Base-by-base conservation (phyloP, 2,113 vertebrate species). In the Prinia subflava region DNA sequence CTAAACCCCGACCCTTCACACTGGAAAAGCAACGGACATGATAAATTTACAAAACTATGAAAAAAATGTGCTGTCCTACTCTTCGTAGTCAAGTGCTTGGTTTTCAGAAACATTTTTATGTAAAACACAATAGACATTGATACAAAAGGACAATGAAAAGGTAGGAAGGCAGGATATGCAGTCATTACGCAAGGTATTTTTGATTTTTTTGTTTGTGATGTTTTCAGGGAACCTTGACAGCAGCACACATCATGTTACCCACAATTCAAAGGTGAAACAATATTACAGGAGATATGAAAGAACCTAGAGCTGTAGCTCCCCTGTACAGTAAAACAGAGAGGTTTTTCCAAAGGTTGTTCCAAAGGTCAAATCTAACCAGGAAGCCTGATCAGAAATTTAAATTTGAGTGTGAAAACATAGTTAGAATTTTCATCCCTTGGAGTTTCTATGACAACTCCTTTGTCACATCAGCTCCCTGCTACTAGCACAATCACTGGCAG, bases 381-480 rank as follows among this genome's bases (percentile, higher is more conserved):
- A 80, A 81, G 8, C 11, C 68, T 74, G 68, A 42, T 70, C 52
- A 81, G 47, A 95, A 87, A 86, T 87, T 65, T 81, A 77, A 80
- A 92, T 77, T 56, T 63, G 10, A 81, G 33, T 39, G 11, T 46
- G 42, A 83, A 87, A 89, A 57, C 23, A 67, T 74, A 80, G 59
- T 80, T 57, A 49, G 49, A 84, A 82, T 84, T 67, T 74, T 89
- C 21, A 78, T 52, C 56, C 49, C 47, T 70, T 75, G 44, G 39
- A 82, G 77, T 91, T 94, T 92, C 92, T 92, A 64, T 92, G 89
- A 91, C 80, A 96, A 95, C 68, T 47, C 49, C 35, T 92, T 65
- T 84, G 85, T 75, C 65, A 89, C 20, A 6, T 55, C 10, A 5
- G 23, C 35, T 92, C 23, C 42, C 69, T 81, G 47, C 30, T 78